Evolutionary conservation across 2,797 vertebrate species (phyloP), one percentile per base, ranked within the genome.

Genomic region (Petrocephalus schoutedeni): DNA sequence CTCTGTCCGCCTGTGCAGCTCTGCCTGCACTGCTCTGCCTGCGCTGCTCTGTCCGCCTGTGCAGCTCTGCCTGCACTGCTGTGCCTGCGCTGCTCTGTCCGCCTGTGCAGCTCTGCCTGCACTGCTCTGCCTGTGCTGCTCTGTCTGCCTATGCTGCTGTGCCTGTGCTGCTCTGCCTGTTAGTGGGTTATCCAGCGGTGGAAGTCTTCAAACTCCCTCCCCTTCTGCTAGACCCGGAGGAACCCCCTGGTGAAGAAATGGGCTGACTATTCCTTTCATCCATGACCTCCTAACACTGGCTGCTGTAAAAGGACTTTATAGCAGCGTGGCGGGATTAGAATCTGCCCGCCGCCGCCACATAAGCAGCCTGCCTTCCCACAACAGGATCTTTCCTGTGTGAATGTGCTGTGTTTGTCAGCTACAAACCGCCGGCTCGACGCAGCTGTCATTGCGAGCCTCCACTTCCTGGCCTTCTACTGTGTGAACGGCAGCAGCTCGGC

Each of bases 201-300:
- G 41, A 56, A 12, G 7, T 53, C 23, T 58, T 86, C 85, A n/a
- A 77, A 36, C 49, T 51, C 82, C 32, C 74, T 32, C 77, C 80
- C 77, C 80, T 85, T 16, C 32, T 45, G 85, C 23, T 45, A 88
- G 67, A 80, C 71, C 85, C 88, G 53, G 67, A 45, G 88, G 90
- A 91, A 87, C 90, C 88, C 90, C 85, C 91, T 91, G 90, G 89
- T 90, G 91, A 87, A 90, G 80, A 8, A 91, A 85, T 87, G 83
- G 88, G 80, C 41, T 21, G 49, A 49, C 21, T 53, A 49, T 83
- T n/a, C 16, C 41, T 80, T n/a, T 49, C 74, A 19, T 80, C 16
- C n/a, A 49, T 41, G 19, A n/a, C 5, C 32, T 49, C 74, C 41
- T 41, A 49, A 41, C 19, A 19, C 74, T 80, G 8, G 19, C 8